Percentiles rank a stretch among this genome's conserved stretches.
phyloP scores from a whole-genome alignment of 2,797 vertebrate species.

The Clarias platycephalus region DNA sequence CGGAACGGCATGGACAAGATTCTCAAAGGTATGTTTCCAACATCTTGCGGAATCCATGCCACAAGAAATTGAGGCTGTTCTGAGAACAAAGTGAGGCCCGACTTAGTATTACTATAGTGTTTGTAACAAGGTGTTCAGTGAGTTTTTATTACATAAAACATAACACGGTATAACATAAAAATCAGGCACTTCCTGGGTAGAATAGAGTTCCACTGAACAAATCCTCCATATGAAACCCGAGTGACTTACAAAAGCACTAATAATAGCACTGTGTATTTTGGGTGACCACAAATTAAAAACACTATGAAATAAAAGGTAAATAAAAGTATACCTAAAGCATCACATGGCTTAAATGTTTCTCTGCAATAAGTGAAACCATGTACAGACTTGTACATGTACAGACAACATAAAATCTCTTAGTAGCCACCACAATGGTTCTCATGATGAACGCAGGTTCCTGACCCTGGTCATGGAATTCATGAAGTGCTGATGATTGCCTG shows the following conservation, averaged over 20 bases:
- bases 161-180: slow-evolving; percentile 18
- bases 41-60: neutral
- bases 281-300: neutral
- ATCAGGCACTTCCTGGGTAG: neutral
- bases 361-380: neutral
- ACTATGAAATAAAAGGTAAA: neutral
- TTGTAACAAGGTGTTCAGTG: neutral
- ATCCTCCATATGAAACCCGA: slow-evolving; percentile 26
- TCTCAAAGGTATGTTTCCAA: neutral
- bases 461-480: no score
- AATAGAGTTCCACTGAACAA: slow-evolving; percentile 10
- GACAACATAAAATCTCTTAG: neutral
- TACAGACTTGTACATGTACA: neutral
- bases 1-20: neutral
- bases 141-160: slow-evolving; percentile 27
- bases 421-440: neutral
- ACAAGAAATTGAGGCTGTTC: neutral
- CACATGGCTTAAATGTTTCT: neutral
- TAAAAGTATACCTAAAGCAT: neutral
- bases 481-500: no score
- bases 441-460: no score
- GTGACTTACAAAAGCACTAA: slow-evolving; percentile 14
- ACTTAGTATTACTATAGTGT: neutral
- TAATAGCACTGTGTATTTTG: slow-evolving; percentile 15
- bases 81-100: neutral